phyloP scores from a whole-genome alignment of 2,888 invertebrate species.

The Parochlus steinenii region DNA sequence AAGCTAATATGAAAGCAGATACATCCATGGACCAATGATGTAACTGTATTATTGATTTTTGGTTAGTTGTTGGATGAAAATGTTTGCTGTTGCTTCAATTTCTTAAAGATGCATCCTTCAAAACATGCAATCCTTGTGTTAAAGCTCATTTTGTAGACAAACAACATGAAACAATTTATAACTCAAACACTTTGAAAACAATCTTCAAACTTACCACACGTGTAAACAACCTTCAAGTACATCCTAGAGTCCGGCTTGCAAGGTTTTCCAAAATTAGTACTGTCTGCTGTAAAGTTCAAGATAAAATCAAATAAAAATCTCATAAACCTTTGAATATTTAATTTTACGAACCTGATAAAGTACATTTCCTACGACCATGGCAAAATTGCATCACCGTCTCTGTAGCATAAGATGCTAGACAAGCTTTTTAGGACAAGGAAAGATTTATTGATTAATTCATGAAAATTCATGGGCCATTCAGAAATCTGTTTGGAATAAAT shows the following conservation, averaged over 20 bases:
- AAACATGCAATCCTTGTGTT: too few relatives aligned
- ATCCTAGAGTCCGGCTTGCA: constrained; percentile 64
- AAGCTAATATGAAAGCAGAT: too few relatives aligned
- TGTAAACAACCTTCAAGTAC: constrained; percentile 74
- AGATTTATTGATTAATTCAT: too few relatives aligned
- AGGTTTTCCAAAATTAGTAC: constrained; percentile 66
- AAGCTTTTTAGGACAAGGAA: constrained; percentile 51
- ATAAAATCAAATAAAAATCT: neutral
- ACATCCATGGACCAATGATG: too few relatives aligned
- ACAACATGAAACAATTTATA: too few relatives aligned
- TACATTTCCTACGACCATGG: constrained; percentile 66
- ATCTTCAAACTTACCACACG: constrained; percentile 54
- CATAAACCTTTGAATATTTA: neutral
- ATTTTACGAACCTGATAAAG: constrained; percentile 33
- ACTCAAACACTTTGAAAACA: neutral
- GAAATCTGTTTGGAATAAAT: too few relatives aligned
- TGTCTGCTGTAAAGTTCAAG: constrained; percentile 37
- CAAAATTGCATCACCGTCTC: constrained; percentile 79
- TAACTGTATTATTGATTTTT: too few relatives aligned
- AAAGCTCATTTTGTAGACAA: too few relatives aligned
- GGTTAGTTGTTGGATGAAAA: too few relatives aligned
- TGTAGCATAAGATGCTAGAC: constrained; percentile 76
- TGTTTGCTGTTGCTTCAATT: too few relatives aligned
- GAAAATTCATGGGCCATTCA: too few relatives aligned
- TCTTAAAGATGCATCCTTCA: too few relatives aligned